Evolutionary conservation across 2,888 invertebrate genomes (phyloP), one percentile per base, ranked within the genome.

Genomic region (Hypomecis punctinalis): DNA sequence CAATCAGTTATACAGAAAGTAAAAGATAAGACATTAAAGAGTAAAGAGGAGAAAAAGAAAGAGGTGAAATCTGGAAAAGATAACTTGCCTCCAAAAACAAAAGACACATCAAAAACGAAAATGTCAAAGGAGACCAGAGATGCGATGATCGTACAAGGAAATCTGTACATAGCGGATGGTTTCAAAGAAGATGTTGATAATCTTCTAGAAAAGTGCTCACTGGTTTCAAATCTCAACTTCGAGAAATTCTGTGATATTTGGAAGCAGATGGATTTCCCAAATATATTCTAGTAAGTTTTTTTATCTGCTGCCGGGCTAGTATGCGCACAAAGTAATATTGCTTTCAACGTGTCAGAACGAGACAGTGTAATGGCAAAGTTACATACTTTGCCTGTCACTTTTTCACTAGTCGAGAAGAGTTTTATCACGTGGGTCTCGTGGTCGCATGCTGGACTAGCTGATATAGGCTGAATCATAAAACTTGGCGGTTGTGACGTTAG

Each of bases 101-200:
- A 51, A 37, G 35, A 45, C 10, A 51, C 13, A n/a, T 13, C 11
- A 10, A n/a, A 6, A 42, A 8, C 48, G 5, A 46, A 51, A 11
- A 10, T 10, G 10, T n/a, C 43, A n/a, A 43, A 43, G 6, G 11
- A 43, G n/a, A 39, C 9, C 39, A 46, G 7, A 48, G 48, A n/a
- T 6, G 4, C 5, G 39, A 75, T 23, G 23, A 23, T 23, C 3
- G 23, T 23, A 23, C 1, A 23, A 1, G 67, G 72, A 33, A 71
- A 74, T 57, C 77, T 81, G 0, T 78, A 88, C n/a, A 82, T 92
- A 61, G 91, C 90, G 0, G 88, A 90, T 52, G 91, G 92, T 0
- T 90, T 92, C 37, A 75, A 78, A 0, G 86, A 86, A 39, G 92
- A 92, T 69, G 91, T 90, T 8, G 88, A 90, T 40, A 81, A 83